A percentile compares a stretch with the other conserved stretches of the same genome.
phyloP scores from a whole-genome alignment of 2,797 vertebrate genomes.

The Yasuhikotakia modesta region DNA sequence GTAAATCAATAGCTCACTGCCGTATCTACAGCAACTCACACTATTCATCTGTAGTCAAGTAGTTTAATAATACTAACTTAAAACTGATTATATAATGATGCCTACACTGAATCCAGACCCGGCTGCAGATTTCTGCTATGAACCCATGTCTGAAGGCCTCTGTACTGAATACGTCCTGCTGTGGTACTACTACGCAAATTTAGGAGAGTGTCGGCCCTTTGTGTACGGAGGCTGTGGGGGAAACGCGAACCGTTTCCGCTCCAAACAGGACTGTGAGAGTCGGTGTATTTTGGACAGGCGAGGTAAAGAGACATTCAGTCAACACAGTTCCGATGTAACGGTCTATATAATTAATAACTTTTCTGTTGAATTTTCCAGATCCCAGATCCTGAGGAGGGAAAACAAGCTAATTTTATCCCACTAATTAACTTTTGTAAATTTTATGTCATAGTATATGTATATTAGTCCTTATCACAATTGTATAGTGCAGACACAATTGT shows the following conservation, averaged over 20 bases:
- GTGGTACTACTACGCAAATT: conserved; percentile 83
- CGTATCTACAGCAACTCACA: neutral
- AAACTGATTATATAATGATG: neutral
- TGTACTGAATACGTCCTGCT: conserved; percentile 79
- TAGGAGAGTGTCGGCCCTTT: conserved; percentile 81
- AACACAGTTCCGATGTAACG: no score
- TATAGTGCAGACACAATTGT: neutral
- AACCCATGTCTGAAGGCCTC: conserved; percentile 83
- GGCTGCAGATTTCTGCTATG: conserved; percentile 72
- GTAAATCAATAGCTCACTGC: neutral
- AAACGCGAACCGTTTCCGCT: conserved; percentile 81
- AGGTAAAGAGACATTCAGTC: conserved; percentile 58
- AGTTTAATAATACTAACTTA: conserved; percentile 2
- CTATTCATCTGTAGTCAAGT: neutral
- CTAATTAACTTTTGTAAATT: conserved; percentile 46
- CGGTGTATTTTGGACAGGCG: conserved; percentile 65
- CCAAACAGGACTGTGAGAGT: conserved; percentile 73
- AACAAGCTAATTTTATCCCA: neutral
- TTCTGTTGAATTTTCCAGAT: conserved; percentile 47
- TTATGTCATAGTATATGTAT: neutral
- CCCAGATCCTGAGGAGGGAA: conserved; percentile 42
- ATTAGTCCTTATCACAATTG: conserved; percentile 8
- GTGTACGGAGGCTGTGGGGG: conserved; percentile 85
- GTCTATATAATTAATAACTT: no score
- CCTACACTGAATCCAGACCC: conserved; percentile 38